Evolutionary conservation across 2,113 vertebrate species (phyloP).

Genomic region (Zosterops hypoxanthus): DNA sequence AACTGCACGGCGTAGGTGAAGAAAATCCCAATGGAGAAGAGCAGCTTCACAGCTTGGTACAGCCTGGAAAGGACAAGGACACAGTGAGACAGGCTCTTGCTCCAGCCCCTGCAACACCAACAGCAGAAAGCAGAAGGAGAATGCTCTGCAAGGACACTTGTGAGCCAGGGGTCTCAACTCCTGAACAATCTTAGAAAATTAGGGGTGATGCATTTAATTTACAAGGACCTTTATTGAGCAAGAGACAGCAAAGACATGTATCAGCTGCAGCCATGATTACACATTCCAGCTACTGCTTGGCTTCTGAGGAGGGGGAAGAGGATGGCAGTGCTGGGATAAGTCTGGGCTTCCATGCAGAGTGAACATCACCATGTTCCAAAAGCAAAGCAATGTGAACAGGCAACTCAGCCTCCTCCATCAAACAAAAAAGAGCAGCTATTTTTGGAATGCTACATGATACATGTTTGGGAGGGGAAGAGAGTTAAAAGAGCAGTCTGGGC

Average conservation of each 20-base stretch:
- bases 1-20: constrained; percentile 95
- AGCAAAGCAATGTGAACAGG: background rate
- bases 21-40: constrained; percentile 93
- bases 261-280: background rate
- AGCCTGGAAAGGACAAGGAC: constrained; percentile 74
- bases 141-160: background rate
- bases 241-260: background rate
- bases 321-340: background rate
- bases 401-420: background rate
- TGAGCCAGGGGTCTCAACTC: background rate
- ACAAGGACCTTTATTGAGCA: background rate
- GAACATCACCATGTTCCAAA: background rate
- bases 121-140: background rate
- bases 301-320: background rate
- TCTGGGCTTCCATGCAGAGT: background rate
- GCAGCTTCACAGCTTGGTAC: constrained; percentile 93
- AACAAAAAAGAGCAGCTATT: background rate
- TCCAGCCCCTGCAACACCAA: background rate
- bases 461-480: background rate
- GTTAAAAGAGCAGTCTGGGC: background rate
- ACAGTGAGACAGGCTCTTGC: background rate
- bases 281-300: background rate
- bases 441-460: background rate
- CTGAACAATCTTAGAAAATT: background rate
- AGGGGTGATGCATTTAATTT: background rate